Evolutionary conservation across 2,113 vertebrate species (phyloP).

Genomic region (Oreochromis tanganicae): DNA sequence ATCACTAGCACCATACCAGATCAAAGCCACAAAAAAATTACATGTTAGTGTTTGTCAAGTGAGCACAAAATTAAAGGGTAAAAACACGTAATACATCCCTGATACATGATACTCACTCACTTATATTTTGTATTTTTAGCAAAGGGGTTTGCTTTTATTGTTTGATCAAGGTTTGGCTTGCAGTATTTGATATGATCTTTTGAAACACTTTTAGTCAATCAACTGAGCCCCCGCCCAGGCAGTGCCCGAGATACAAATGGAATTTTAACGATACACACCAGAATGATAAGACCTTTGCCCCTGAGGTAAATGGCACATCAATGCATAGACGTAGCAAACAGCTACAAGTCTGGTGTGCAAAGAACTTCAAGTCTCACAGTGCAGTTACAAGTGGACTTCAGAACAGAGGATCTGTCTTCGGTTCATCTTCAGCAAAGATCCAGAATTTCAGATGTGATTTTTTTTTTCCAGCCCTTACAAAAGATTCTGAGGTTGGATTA

Average conservation of each 20-base stretch:
- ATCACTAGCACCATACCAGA: not conserved
- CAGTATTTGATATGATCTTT: not conserved
- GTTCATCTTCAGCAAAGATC: not conserved
- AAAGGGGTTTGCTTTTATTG: not conserved
- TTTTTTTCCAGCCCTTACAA: not conserved
- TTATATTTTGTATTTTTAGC: not conserved
- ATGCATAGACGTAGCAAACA: not conserved
- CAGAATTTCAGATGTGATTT: not conserved
- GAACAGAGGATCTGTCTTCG: not conserved
- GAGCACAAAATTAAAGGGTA: not conserved
- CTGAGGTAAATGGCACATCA: slow-evolving; percentile 7
- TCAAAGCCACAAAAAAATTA: not conserved
- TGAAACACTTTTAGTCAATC: not conserved
- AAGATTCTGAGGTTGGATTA: not conserved
- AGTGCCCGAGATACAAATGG: not conserved
- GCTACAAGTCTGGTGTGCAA: not conserved
- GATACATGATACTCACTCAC: not conserved
- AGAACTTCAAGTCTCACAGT: not conserved
- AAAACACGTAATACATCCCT: not conserved
- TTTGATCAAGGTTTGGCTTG: not conserved
- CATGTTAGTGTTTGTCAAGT: not conserved
- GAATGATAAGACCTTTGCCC: slow-evolving; percentile 42
- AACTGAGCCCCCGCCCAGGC: not conserved
- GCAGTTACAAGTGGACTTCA: not conserved
- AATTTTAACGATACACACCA: not conserved